Percentiles rank a stretch among this genome's conserved stretches.
These are phyloP conservation scores for Ornithorhynchus anatinus DNA, from an alignment of 2,113 vertebrate species.

Conservation along the genomic window DNA sequence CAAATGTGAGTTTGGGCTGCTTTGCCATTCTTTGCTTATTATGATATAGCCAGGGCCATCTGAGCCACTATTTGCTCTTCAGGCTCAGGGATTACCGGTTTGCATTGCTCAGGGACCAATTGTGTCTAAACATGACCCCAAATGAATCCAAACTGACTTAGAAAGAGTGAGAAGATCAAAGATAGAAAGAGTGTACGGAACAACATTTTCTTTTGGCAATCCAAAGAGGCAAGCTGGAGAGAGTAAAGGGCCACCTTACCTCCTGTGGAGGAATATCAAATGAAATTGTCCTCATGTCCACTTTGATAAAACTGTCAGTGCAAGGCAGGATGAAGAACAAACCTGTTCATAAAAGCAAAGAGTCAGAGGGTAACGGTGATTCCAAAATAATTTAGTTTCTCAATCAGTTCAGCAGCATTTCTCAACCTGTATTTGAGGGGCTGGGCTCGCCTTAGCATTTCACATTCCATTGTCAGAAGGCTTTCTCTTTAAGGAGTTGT, in stretches of 20 bases:
- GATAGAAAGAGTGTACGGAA: background rate
- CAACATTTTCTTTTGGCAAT: background rate
- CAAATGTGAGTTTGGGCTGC: background rate
- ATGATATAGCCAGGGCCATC: background rate
- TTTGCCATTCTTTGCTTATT: background rate
- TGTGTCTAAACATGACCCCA: too few relatives aligned
- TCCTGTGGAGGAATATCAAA: constrained; percentile 97
- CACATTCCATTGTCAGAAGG: background rate
- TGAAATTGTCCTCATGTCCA: constrained; percentile 96
- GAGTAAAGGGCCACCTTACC: constrained; percentile 64
- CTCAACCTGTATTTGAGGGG: background rate
- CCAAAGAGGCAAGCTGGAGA: background rate
- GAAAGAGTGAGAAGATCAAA: too few relatives aligned
- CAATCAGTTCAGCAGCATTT: accelerated
- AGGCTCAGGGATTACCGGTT: too few relatives aligned
- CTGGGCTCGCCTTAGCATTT: background rate
- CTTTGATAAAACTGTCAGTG: constrained; percentile 95
- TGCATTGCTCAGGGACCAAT: too few relatives aligned
- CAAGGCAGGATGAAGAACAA: constrained; percentile 93
- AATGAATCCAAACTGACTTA: background rate
- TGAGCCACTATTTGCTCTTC: too few relatives aligned
- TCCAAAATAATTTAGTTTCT: accelerated
- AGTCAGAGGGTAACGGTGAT: background rate
- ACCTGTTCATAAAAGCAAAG: constrained; percentile 69
- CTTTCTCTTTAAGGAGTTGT: background rate